These are phyloP conservation scores for Hyles lineata DNA, from an alignment of 2,888 invertebrate species.

Conservation along the genomic window DNA sequence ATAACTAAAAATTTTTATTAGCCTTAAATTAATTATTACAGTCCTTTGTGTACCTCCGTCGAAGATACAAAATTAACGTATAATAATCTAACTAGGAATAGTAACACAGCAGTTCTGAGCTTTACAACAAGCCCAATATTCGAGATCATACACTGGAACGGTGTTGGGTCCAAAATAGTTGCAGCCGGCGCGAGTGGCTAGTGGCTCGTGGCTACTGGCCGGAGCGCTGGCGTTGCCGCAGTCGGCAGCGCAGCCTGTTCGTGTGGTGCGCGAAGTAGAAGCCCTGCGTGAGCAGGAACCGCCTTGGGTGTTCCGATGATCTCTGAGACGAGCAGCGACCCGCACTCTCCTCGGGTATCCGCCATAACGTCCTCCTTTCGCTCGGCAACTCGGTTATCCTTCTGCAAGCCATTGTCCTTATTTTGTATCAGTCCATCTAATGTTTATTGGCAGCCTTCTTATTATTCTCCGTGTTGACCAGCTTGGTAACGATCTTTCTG, in stretches of 20 bases:
- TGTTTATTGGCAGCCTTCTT: slow-evolving; percentile 84
- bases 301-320: slow-evolving; percentile 78
- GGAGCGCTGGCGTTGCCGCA: slow-evolving; percentile 53
- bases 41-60: slow-evolving; percentile 63
- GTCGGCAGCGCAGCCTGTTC: slow-evolving; percentile 54
- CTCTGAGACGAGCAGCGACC: slow-evolving; percentile 69
- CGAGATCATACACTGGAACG: slow-evolving; percentile 80
- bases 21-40: slow-evolving; percentile 77
- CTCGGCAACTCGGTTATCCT: slow-evolving; percentile 73
- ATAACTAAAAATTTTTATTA: slow-evolving; percentile 64
- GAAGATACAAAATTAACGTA: slow-evolving; percentile 68
- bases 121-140: slow-evolving; percentile 78
- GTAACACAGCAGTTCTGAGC: slow-evolving; percentile 80
- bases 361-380: slow-evolving; percentile 77
- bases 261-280: slow-evolving; percentile 68
- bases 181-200: slow-evolving; percentile 40
- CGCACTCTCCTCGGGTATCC: slow-evolving; percentile 73
- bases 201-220: slow-evolving; percentile 30
- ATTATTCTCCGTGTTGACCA: slow-evolving; percentile 93
- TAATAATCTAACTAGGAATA: slow-evolving; percentile 79
- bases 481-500: slow-evolving; percentile 94
- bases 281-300: slow-evolving; percentile 70
- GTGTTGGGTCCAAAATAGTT: slow-evolving; percentile 65
- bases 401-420: slow-evolving; percentile 73
- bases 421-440: slow-evolving; percentile 51